phyloP scores from a whole-genome alignment of 92 coral and sea anemone species.

The Desmophyllum pertusum region DNA sequence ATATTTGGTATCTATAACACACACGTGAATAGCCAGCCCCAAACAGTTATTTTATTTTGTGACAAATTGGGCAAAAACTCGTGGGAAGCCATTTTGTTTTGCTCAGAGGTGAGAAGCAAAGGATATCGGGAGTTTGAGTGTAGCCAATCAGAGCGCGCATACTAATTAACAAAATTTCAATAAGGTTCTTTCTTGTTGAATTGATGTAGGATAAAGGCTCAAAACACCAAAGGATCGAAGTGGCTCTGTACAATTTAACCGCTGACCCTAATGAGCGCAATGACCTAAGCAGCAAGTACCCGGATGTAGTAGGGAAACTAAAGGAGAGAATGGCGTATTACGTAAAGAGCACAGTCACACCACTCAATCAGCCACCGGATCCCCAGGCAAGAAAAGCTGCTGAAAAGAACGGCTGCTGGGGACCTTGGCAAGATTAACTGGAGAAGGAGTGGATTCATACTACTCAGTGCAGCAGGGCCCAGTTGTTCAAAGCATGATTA shows the following conservation, averaged over 20 bases:
- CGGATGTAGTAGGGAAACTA: conserved; percentile 63
- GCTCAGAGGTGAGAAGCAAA: no score
- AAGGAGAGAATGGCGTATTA: conserved; percentile 62
- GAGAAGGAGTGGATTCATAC: no score
- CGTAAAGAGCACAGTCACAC: conserved; percentile 54
- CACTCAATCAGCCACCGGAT: conserved; percentile 69
- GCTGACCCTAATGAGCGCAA: conserved; percentile 78
- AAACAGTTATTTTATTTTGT: no score
- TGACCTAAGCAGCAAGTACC: conserved; percentile 60
- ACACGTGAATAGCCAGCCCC: no score
- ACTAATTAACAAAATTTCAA: no score
- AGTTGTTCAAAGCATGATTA: no score
- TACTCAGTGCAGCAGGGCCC: no score
- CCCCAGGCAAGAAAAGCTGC: conserved; percentile 71
- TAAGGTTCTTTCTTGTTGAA: background rate
- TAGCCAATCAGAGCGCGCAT: no score
- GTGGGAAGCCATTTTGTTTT: no score
- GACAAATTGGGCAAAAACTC: no score
- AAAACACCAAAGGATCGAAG: conserved; percentile 34
- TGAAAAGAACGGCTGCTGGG: conserved; percentile 71
- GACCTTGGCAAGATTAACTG: conserved; percentile 65
- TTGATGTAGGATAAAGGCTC: background rate
- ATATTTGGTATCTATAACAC: no score
- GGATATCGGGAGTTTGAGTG: no score
- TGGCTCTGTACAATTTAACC: conserved; percentile 77